These are phyloP conservation scores for Chascanopsetta lugubris DNA, from an alignment of 2,113 vertebrate genomes.

Conservation along the genomic window DNA sequence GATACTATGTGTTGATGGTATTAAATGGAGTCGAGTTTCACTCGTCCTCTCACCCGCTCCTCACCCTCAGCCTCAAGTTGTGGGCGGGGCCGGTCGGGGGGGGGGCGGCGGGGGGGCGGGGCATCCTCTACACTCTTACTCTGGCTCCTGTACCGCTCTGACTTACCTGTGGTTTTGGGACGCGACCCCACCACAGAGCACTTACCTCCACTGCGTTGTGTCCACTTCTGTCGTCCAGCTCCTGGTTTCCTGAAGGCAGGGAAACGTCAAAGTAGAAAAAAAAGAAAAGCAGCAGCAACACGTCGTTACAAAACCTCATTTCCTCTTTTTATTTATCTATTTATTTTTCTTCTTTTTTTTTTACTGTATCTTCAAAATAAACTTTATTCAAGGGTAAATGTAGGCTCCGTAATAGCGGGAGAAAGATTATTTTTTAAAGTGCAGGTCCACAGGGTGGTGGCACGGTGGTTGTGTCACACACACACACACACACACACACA, in stretches of 20 bases:
- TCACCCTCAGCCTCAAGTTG: conserved; percentile 51
- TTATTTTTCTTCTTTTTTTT: too few species aligned
- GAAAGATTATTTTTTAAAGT: too few species aligned
- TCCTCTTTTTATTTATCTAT: too few species aligned
- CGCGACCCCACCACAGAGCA: conserved; percentile 70
- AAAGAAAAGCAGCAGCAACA: conserved; percentile 26
- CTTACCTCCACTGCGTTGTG: conserved; percentile 96
- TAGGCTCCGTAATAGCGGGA: too few species aligned
- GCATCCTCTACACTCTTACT: conserved; percentile 38
- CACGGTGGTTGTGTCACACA: too few species aligned
- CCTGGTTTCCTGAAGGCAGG: conserved; percentile 85
- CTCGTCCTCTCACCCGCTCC: conserved; percentile 54
- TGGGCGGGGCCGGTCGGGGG: too few species aligned
- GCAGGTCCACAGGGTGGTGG: too few species aligned
- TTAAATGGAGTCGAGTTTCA: too few species aligned
- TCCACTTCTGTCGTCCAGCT: conserved; percentile 85
- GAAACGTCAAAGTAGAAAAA: conserved; percentile 10
- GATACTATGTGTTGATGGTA: too few species aligned
- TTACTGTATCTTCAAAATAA: neutral
- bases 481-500: too few species aligned
- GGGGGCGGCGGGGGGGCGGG: too few species aligned
- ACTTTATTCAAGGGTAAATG: too few species aligned
- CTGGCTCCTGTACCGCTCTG: conserved; percentile 28
- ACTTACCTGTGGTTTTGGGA: conserved; percentile 79
- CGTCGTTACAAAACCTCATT: conserved; percentile 9